Conservation (phyloP, 2,888 invertebrate genomes). For the Eurois occulta region DNA sequence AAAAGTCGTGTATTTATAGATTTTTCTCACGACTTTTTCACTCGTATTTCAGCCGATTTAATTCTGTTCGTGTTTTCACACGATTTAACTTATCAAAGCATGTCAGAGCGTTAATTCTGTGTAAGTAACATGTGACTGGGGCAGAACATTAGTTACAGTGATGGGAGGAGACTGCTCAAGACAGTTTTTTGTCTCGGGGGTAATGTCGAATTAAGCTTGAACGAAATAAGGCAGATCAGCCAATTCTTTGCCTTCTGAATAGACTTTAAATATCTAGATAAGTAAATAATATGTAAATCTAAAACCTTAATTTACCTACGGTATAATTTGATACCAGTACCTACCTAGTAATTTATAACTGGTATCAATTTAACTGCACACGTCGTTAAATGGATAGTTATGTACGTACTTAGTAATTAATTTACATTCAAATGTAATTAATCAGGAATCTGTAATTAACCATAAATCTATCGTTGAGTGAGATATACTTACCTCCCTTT, state of each 20-base stretch:
- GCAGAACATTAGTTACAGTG: constrained; percentile 47
- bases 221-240: neutral
- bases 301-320: constrained; percentile 7
- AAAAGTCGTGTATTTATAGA: constrained; percentile 28
- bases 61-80: constrained; percentile 56
- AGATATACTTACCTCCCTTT: neutral
- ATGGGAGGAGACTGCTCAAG: neutral
- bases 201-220: neutral
- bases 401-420: constrained; percentile 11
- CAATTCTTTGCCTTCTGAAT: neutral
- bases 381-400: constrained; percentile 5
- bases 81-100: constrained; percentile 44
- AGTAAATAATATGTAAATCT: constrained; percentile 12
- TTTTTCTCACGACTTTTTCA: constrained; percentile 29
- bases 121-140: constrained; percentile 20
- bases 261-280: neutral
- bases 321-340: neutral
- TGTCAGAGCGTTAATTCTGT: constrained; percentile 30
- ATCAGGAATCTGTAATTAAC: constrained; percentile 22
- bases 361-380: constrained; percentile 34
- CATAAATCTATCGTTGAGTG: constrained; percentile 17
- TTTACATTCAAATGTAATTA: constrained; percentile 36
- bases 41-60: constrained; percentile 62
- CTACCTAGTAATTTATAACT: constrained; percentile 21
- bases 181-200: constrained; percentile 17